A percentile compares a stretch with the other conserved stretches of the same genome.
Conservation (phyloP, 1,140 invertebrate species). For the Probaryconus sp. region DNA sequence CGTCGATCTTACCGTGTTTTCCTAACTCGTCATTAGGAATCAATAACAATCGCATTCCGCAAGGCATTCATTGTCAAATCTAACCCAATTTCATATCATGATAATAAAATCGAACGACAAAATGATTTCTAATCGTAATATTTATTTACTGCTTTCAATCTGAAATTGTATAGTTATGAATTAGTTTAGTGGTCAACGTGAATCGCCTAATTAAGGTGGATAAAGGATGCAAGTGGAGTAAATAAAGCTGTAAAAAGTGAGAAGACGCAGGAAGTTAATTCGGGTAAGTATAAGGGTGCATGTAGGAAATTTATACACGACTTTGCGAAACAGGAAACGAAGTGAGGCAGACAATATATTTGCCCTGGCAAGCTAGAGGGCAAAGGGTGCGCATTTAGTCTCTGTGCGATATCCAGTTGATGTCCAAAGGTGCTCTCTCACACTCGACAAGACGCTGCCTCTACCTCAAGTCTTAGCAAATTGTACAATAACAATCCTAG, state of each 20-base stretch:
- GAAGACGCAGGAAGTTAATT: too few species aligned
- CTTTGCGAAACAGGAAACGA: conserved; percentile 45
- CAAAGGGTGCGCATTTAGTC: conserved; percentile 62
- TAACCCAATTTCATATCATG: too few species aligned
- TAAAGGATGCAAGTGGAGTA: conserved; percentile 75
- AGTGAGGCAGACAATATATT: conserved; percentile 69
- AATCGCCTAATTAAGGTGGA: too few species aligned
- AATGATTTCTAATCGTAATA: too few species aligned
- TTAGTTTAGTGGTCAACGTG: too few species aligned
- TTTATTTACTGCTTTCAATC: too few species aligned
- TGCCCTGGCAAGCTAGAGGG: conserved; percentile 52
- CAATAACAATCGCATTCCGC: too few species aligned
- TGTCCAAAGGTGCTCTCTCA: conserved; percentile 77
- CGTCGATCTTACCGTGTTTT: conserved; percentile 37
- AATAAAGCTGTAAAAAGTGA: conserved; percentile 35
- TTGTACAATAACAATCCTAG: conserved; percentile 79
- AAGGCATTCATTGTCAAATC: too few species aligned
- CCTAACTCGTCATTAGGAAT: conserved; percentile 37
- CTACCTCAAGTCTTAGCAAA: conserved; percentile 76
- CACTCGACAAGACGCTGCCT: conserved; percentile 67
- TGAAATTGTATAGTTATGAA: too few species aligned
- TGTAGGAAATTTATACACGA: conserved; percentile 6
- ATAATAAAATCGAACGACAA: too few species aligned
- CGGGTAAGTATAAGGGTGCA: conserved; percentile 1
- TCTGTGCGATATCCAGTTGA: conserved; percentile 74